Evolutionary conservation across 2,113 vertebrate species (phyloP), one percentile per base, ranked within the genome.

Genomic region (Pseudorhombus dupliciocellatus): DNA sequence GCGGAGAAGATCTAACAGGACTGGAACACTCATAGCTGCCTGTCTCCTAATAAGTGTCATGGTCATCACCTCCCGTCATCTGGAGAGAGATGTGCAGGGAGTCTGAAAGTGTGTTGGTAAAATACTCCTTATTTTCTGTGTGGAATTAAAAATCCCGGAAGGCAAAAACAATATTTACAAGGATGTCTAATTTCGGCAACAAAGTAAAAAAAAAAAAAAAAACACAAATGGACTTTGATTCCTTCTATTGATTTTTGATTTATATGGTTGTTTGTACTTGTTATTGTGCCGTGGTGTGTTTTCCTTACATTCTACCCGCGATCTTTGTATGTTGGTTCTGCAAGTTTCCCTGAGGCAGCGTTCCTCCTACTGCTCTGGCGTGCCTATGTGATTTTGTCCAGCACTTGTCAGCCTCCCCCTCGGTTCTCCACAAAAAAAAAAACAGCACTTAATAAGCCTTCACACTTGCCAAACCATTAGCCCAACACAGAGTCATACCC

Each of bases 401-500:
- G 81, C 62, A 34, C 70, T 84, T 61, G 81, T 81, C 56, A 61
- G 68, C 84, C 84, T 87, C 88, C 86, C 88, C 86, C 89, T 90
- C 90, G 86, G 77, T 85, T 87, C 84, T 83, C 79, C 56, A 79
- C 71, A 75, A 87, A 90, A n/a, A 59, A 78, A 85, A 79, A n/a
- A 59, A 78, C 84, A 79, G 79, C 81, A 66, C 88, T 90, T 88
- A 85, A 88, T 86, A 76, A 89, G 86, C 75, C 79, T 85, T 83
- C 89, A 83, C 88, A 90, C 87, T 89, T 86, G 86, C 87, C 78
- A 87, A 91, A 83, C 86, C 85, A 90, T 91, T 90, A 90, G 91
- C 87, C 77, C 73, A 73, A 89, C 87, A 85, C 82, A 79, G 84
- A 89, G 86, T 91, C 84, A 44, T 89, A 91, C 84, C 91, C 91